These are phyloP conservation scores for Bubo scandiacus DNA, from an alignment of 2,113 vertebrate genomes.

Conservation along the genomic window DNA sequence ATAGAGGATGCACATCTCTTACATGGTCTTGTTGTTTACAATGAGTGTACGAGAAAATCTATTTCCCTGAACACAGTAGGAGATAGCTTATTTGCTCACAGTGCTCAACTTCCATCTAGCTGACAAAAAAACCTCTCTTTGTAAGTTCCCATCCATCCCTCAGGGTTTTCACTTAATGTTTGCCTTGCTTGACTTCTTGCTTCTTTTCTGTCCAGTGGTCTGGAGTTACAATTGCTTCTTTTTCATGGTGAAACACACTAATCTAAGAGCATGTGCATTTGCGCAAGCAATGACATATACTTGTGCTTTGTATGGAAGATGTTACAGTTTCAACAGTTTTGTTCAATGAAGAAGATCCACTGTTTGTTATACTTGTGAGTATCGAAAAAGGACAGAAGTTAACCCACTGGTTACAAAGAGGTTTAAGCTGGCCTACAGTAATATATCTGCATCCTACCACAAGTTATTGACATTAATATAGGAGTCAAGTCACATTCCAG, in stretches of 20 bases:
- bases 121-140: not conserved
- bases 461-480: not conserved
- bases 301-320: not conserved
- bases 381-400: not conserved
- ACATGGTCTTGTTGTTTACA: not conserved
- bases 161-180: not conserved
- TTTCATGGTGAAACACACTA: not conserved
- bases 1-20: not conserved
- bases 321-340: not conserved
- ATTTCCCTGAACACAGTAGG: slow-evolving; percentile 15
- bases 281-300: not conserved
- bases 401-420: not conserved
- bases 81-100: slow-evolving; percentile 3
- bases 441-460: not conserved
- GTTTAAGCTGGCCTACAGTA: not conserved
- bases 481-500: not conserved
- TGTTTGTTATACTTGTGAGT: not conserved
- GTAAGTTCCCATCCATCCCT: not conserved
- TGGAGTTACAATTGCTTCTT: not conserved
- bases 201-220: not conserved
- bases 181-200: not conserved
- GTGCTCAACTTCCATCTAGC: not conserved
- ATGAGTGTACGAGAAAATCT: not conserved
- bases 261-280: not conserved
- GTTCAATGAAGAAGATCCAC: not conserved